Percentiles rank a stretch among this genome's conserved stretches.
Conservation (phyloP, 2,797 vertebrate species). For the Poeciliopsis presidionis region DNA sequence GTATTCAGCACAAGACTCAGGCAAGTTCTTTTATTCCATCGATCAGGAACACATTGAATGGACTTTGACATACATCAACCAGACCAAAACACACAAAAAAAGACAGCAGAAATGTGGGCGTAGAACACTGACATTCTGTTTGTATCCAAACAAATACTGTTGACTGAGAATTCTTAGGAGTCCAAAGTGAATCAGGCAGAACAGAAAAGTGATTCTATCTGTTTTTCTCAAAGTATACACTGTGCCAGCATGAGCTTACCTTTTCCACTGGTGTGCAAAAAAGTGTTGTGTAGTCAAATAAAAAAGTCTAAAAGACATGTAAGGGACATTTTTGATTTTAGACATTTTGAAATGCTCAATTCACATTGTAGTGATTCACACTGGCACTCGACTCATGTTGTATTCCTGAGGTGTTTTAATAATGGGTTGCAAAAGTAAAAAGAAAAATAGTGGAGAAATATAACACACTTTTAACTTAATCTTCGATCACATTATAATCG, state of each 20-base stretch:
- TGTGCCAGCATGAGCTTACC: constrained; percentile 16
- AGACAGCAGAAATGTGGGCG: constrained; percentile 45
- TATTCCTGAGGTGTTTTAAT: background rate
- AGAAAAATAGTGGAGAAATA: too few relatives aligned
- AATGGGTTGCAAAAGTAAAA: background rate
- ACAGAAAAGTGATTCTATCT: constrained; percentile 42
- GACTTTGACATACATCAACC: constrained; percentile 61
- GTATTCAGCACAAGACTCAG: constrained; percentile 42
- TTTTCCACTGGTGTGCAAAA: background rate
- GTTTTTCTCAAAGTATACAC: constrained; percentile 30
- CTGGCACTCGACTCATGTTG: background rate
- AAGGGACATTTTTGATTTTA: constrained; percentile 12
- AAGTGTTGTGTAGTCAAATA: background rate
- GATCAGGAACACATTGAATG: constrained; percentile 59
- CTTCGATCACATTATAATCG: background rate
- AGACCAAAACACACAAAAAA: constrained; percentile 44
- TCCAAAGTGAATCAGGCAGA: constrained; percentile 41
- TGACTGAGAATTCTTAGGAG: constrained; percentile 17
- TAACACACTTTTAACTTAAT: background rate
- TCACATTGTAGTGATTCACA: background rate
- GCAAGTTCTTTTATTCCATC: constrained; percentile 50
- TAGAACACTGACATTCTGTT: constrained; percentile 50
- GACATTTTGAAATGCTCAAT: background rate
- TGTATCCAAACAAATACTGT: constrained; percentile 45
- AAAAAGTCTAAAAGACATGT: background rate